These are phyloP conservation scores for Pangasianodon gigas DNA, from an alignment of 2,113 vertebrate genomes.

Conservation along the genomic window DNA sequence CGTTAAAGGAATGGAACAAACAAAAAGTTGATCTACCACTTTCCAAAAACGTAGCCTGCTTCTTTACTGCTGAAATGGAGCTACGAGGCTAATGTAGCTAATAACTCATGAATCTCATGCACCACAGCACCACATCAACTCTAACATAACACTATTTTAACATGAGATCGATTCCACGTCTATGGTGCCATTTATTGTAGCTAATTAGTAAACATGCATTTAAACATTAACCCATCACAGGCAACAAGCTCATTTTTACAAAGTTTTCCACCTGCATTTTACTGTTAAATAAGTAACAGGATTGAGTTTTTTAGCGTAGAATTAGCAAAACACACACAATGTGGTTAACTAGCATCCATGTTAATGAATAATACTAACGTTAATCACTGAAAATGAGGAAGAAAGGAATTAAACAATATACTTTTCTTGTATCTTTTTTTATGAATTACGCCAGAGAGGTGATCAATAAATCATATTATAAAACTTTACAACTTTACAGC, in stretches of 20 bases:
- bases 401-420: not conserved
- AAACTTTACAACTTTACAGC: too few species aligned
- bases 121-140: not conserved
- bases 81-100: not conserved
- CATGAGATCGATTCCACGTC: not conserved
- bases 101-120: not conserved
- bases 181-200: too few species aligned
- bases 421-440: not conserved
- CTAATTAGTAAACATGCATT: too few species aligned
- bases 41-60: not conserved
- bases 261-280: too few species aligned
- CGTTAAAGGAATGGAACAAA: not conserved
- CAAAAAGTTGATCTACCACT: not conserved
- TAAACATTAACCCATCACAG: too few species aligned
- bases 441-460: not conserved
- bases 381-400: not conserved
- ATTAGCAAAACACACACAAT: not conserved
- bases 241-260: too few species aligned
- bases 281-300: not conserved
- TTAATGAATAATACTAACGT: not conserved
- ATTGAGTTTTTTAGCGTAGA: not conserved
- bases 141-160: not conserved
- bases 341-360: not conserved
- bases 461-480: not conserved
- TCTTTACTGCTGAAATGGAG: not conserved